These are phyloP conservation scores for Oligia latruncula DNA, from an alignment of 2,888 invertebrate genomes.

Conservation along the genomic window DNA sequence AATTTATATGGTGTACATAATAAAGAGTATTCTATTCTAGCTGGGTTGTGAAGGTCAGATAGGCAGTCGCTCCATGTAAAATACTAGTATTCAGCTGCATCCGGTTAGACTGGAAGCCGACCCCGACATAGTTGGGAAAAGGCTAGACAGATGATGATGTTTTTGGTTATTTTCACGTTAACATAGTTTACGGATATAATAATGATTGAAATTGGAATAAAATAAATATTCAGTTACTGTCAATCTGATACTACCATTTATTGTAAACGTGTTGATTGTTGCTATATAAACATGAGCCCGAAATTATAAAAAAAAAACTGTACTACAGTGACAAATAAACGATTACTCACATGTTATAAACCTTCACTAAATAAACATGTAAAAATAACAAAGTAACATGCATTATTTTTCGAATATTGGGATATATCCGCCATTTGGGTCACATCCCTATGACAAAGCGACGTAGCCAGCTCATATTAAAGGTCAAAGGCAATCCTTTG, in stretches of 20 bases:
- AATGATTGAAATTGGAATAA: neutral
- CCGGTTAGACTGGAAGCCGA: too few relatives aligned
- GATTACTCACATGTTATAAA: too few relatives aligned
- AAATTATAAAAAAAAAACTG: neutral
- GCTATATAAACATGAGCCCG: neutral
- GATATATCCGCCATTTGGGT: slow-evolving; percentile 5
- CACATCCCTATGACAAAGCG: slow-evolving; percentile 44
- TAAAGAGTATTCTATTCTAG: too few relatives aligned
- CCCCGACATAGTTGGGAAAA: too few relatives aligned
- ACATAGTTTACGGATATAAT: neutral
- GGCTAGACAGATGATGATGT: too few relatives aligned
- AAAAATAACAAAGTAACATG: neutral
- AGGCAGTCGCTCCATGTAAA: too few relatives aligned
- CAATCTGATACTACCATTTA: neutral
- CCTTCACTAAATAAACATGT: neutral
- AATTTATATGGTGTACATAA: too few relatives aligned
- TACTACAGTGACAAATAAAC: neutral
- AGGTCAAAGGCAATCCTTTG: slow-evolving; percentile 43
- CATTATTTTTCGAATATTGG: slow-evolving; percentile 25
- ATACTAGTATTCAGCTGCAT: too few relatives aligned
- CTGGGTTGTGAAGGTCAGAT: too few relatives aligned
- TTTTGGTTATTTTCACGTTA: neutral
- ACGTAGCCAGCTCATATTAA: slow-evolving; percentile 28
- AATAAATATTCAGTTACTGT: neutral
- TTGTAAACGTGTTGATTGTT: neutral